Evolutionary conservation across 1,140 invertebrate genomes (phyloP), one percentile per base, ranked within the genome.

Genomic region (Hermetia illucens): DNA sequence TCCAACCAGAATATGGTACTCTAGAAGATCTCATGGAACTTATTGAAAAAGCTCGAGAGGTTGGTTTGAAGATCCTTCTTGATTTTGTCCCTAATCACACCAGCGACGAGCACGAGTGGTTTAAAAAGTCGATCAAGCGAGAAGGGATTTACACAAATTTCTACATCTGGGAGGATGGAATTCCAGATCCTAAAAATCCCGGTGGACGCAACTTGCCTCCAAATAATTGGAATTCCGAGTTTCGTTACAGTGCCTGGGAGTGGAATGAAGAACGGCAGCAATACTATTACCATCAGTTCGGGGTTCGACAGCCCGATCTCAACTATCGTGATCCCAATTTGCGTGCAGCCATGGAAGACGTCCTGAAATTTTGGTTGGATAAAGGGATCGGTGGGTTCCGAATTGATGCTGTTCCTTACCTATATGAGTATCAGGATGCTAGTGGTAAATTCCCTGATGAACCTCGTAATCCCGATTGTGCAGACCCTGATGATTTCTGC

Each of bases 61-160:
- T 68, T 19, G 68, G 66, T 31, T 57, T 80, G 24, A 71, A 74
- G 42, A 51, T 82, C 2, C 59, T 82, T 29, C 50, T 75, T 47
- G 79, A 82, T 48, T 70, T 77, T 44, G 53, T 81, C 13, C 76
- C 86, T 3, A 84, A 89, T 53, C 81, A 86, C 42, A 72, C 82
- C 1, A 85, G 82, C 39, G 65, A 76, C 34, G 47, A 74, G 34
- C 77, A 77, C 44, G 62, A 72, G 20, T 88, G 84, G 83, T 90
- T 89, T 49, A 38, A 58, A 30, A 62, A 70, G 41, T 81, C 78
- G 15, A 43, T 66, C 2, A 51, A 66, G 6, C 55, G 53, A 24
- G 58, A 66, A 25, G 50, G 53, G 5, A 63, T 63, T 0, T 87
- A 78, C 36, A 61, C 62, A 18, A 71, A 88, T 50, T 86, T 70